Conservation (phyloP, 30 jellyfish, hydroid and myxozoan species). For the Chrysaora quinquecirrha region DNA sequence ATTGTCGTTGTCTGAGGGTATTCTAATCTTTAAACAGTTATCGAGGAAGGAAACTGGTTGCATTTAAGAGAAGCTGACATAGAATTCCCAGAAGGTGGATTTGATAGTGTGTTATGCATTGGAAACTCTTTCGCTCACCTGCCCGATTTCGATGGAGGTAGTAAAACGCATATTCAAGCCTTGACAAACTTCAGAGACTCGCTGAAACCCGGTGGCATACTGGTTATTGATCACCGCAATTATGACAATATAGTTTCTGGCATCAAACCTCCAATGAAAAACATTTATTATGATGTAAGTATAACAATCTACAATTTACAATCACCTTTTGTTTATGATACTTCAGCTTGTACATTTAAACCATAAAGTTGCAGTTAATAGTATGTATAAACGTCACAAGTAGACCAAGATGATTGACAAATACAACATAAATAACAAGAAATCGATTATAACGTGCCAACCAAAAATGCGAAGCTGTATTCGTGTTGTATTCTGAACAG, state of each 20-base stretch:
- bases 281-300: conserved; percentile 88
- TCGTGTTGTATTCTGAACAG: too few species aligned
- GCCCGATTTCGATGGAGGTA: conserved; percentile 98
- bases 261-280: conserved; percentile 98
- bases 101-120: conserved; percentile 93
- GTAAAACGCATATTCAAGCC: conserved; percentile 75
- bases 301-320: too few species aligned
- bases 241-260: conserved; percentile 92
- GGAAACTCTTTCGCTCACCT: conserved; percentile 98
- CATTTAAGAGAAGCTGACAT: conserved; percentile 73
- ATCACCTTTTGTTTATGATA: too few species aligned
- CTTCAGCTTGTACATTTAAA: too few species aligned
- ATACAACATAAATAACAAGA: too few species aligned
- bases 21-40: too few species aligned
- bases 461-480: too few species aligned
- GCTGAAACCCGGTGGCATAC: conserved; percentile 88
- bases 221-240: conserved; percentile 94
- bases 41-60: conserved; percentile 98
- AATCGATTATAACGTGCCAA: too few species aligned
- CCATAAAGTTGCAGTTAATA: too few species aligned
- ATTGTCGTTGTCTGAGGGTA: too few species aligned
- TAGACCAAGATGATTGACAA: too few species aligned
- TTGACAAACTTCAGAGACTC: conserved; percentile 81
- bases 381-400: too few species aligned
- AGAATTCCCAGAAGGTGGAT: conserved; percentile 82